phyloP scores from a whole-genome alignment of 1,140 invertebrate species.

The Druon quercuslanigerum region DNA sequence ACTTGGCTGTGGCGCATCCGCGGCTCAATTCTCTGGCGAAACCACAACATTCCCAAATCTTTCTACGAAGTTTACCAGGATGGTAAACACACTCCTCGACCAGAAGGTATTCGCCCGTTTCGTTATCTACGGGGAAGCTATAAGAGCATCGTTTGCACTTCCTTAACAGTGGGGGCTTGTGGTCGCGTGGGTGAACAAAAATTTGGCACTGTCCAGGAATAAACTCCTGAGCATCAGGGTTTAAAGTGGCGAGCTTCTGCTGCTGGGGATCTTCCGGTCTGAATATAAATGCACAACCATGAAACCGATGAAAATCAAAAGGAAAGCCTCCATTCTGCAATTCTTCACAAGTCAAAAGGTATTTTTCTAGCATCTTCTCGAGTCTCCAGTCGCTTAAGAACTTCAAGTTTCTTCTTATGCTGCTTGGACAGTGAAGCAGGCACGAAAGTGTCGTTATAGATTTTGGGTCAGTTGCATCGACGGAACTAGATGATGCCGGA shows the following conservation, averaged over 20 bases:
- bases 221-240: constrained; percentile 82
- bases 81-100: constrained; percentile 87
- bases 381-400: constrained; percentile 69
- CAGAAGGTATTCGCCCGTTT: constrained; percentile 80
- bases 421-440: not conserved
- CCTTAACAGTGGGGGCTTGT: constrained; percentile 55
- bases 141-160: constrained; percentile 85
- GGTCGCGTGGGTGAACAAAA: constrained; percentile 64
- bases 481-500: too few species aligned
- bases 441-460: too few species aligned
- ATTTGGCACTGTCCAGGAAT: constrained; percentile 77
- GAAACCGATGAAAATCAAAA: constrained; percentile 61
- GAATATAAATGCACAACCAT: constrained; percentile 78
- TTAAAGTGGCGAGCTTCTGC: constrained; percentile 62
- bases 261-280: constrained; percentile 39
- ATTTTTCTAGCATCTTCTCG: constrained; percentile 74
- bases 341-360: constrained; percentile 82
- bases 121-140: constrained; percentile 81
- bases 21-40: constrained; percentile 71
- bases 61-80: constrained; percentile 81
- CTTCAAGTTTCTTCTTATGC: not conserved
- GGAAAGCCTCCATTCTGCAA: constrained; percentile 83
- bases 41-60: constrained; percentile 76
- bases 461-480: too few species aligned
- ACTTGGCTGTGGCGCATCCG: constrained; percentile 77